Evolutionary conservation across 23 tunicate genomes (phyloP), one percentile per base, ranked within the genome.

Genomic region (Diplosoma virens): DNA sequence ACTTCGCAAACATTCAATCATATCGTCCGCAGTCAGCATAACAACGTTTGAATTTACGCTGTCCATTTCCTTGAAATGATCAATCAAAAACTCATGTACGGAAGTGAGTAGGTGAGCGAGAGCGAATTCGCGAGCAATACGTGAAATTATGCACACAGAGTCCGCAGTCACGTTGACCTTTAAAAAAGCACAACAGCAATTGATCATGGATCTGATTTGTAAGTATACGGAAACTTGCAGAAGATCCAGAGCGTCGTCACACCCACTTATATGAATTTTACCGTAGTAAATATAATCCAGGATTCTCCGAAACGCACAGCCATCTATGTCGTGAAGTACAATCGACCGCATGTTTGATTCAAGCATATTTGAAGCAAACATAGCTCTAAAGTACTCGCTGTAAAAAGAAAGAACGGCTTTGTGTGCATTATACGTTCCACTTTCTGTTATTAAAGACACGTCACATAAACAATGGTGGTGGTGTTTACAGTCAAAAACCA

Each of bases 361-460:
- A 46, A 47, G 55, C 97, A 90, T 90, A 3, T 79, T 56, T 18
- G 79, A 56, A 9, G 90, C 84, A 79, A 90, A 90, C 97, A 90
- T 90, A 1, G 86, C 86, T 0, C 64, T 37, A 58, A 90, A 90
- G 67, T 90, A 90, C n/a, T 84, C 90, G 46, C 86, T 78, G 25
- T 69, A 76, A 17, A 86, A 90, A 24, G 88, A 90, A 7, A 90
- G 67, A 24, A 90, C 88, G 58, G 52, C 81, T 31, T 58, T 67
- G 30, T 90, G 86, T 0, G 82, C 95, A 7, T 68, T 69, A 58
- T 50, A 75, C 5, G 46, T 50, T 0, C 63, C 24, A 36, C 45
- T 66, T 29, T 86, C 72, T 11, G 87, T 73, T 67, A 72, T 60
- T 59, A 87, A 31, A 0, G 87, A 81, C 20, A 87, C 86, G 37